phyloP scores from a whole-genome alignment of 2,797 vertebrate genomes.

The Cyprinella venusta region DNA sequence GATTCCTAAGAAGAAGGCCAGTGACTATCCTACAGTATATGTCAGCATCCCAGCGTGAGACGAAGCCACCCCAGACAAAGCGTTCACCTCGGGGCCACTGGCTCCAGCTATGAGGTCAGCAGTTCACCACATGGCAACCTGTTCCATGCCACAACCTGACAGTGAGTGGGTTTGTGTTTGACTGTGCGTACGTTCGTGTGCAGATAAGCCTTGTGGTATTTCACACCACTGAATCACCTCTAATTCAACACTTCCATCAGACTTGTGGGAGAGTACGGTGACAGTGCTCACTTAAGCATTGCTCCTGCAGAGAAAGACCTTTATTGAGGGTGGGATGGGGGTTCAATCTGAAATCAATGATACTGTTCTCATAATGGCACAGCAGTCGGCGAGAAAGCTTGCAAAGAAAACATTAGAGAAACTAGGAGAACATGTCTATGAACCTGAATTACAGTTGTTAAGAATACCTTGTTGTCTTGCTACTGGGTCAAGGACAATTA shows the following conservation, averaged over 20 bases:
- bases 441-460: not conserved
- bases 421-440: not conserved
- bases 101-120: slow-evolving; percentile 38
- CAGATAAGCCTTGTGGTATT: slow-evolving; percentile 53
- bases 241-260: slow-evolving; percentile 47
- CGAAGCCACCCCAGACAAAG: slow-evolving; percentile 32
- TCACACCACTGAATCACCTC: slow-evolving; percentile 50
- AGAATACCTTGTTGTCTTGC: not conserved
- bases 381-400: not conserved
- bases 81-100: slow-evolving; percentile 35
- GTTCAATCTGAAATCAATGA: slow-evolving; percentile 31
- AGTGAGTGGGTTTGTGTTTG: slow-evolving; percentile 37
- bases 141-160: slow-evolving; percentile 33
- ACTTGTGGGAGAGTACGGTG: slow-evolving; percentile 14
- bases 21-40: slow-evolving; percentile 27
- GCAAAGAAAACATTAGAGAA: not conserved
- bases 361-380: slow-evolving; percentile 12
- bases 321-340: not conserved
- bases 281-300: slow-evolving; percentile 40
- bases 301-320: slow-evolving; percentile 17
- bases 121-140: slow-evolving; percentile 39
- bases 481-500: slow-evolving; percentile 2
- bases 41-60: slow-evolving; percentile 42
- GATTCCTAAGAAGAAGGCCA: not conserved
- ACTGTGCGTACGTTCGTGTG: slow-evolving; percentile 23